phyloP scores from a whole-genome alignment of 2,888 invertebrate species.

The Cecidostiba fungosa region DNA sequence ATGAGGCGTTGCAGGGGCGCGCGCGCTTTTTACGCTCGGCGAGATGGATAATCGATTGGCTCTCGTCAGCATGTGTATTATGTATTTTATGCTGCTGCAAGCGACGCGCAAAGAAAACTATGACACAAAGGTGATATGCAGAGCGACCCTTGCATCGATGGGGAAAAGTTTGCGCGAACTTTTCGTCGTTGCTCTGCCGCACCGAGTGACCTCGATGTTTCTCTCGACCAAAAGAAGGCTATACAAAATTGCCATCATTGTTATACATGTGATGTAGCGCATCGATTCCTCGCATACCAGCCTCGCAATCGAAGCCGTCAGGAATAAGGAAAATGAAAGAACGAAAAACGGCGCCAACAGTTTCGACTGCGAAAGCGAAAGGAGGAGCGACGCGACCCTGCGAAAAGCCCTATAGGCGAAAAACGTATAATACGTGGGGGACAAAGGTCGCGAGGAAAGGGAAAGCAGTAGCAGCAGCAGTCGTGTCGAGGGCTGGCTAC shows the following conservation, averaged over 20 bases:
- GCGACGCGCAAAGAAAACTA: conserved; percentile 27
- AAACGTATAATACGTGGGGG: conserved; percentile 52
- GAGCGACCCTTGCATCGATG: neutral
- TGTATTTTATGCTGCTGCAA: neutral
- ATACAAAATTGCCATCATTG: no score
- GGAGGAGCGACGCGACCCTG: neutral
- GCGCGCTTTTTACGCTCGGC: conserved; percentile 72
- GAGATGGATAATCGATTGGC: conserved; percentile 77
- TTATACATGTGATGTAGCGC: neutral
- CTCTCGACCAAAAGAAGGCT: neutral
- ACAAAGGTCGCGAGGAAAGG: conserved; percentile 26
- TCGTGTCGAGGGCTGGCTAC: conserved; percentile 12
- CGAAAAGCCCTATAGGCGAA: neutral
- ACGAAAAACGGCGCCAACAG: neutral
- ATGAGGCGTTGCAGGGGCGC: conserved; percentile 64
- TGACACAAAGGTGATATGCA: neutral
- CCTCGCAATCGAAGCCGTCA: neutral
- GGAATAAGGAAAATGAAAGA: neutral
- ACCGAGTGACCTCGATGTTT: conserved; percentile 31
- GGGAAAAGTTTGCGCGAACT: conserved; percentile 4
- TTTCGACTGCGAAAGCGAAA: no score
- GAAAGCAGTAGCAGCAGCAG: conserved; percentile 6
- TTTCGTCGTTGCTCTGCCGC: neutral
- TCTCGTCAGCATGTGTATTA: conserved; percentile 22
- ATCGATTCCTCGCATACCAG: neutral